Percentiles rank a stretch among this genome's conserved stretches.
Evolutionary conservation across 2,797 vertebrate species (phyloP).

Genomic region (Sebastes steindachneri): DNA sequence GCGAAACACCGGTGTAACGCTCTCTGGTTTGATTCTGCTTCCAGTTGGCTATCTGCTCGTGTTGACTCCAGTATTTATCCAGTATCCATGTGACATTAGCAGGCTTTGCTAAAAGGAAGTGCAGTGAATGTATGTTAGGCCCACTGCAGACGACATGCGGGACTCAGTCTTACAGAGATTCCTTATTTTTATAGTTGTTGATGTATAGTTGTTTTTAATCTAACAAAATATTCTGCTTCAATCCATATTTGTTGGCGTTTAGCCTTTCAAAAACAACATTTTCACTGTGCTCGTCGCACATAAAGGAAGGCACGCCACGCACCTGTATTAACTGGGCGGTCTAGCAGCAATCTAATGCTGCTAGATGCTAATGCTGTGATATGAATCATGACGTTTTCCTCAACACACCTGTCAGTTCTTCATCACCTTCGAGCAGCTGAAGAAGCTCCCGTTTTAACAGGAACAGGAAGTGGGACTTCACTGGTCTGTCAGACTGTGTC

Average conservation of each 20-base stretch:
- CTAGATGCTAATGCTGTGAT: neutral
- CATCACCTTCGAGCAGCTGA: conserved; percentile 96
- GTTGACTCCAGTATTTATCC: neutral
- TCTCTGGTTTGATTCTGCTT: neutral
- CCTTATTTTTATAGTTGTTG: too few relatives aligned
- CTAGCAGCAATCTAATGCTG: too few relatives aligned
- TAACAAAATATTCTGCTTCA: too few relatives aligned
- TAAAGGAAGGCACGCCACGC: too few relatives aligned
- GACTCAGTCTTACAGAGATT: too few relatives aligned
- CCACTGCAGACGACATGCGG: neutral
- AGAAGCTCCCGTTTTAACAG: conserved; percentile 91
- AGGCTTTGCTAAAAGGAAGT: neutral
- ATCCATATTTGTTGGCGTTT: too few relatives aligned
- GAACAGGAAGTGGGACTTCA: conserved; percentile 14
- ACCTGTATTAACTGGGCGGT: too few relatives aligned
- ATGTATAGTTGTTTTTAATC: too few relatives aligned
- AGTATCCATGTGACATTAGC: neutral
- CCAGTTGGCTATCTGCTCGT: neutral
- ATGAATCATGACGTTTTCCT: conserved; percentile 25
- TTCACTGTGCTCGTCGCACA: too few relatives aligned
- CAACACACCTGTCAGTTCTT: conserved; percentile 88
- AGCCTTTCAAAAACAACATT: too few relatives aligned
- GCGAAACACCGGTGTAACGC: fast-evolving
- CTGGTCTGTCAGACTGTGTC: conserved; percentile 25
- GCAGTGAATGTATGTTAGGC: neutral